Evolutionary conservation across 2,888 invertebrate species (phyloP).

Genomic region (Gryllus longicercus): DNA sequence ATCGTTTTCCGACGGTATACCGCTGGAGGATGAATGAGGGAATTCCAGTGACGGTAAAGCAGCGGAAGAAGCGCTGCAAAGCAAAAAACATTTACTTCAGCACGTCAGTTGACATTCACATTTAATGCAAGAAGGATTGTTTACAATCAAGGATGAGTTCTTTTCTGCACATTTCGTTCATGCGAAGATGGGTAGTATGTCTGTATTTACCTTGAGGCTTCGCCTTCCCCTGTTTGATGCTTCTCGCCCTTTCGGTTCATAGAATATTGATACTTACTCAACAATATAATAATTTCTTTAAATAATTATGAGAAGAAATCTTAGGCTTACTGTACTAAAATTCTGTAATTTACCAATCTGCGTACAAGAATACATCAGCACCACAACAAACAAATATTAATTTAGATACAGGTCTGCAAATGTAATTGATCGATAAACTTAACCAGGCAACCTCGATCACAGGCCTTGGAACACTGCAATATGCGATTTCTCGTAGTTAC

Average conservation of each 20-base stretch:
- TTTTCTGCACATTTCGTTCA: not conserved
- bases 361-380: constrained; percentile 32
- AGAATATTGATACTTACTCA: constrained; percentile 37
- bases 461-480: not conserved
- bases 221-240: constrained; percentile 38
- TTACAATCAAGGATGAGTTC: no score
- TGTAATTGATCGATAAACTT: constrained; percentile 33
- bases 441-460: constrained; percentile 11
- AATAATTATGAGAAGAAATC: not conserved
- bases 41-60: constrained; percentile 33
- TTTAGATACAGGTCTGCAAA: constrained; percentile 31
- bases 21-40: constrained; percentile 31
- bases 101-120: not conserved
- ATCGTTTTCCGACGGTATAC: constrained; percentile 40
- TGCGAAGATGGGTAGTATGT: constrained; percentile 12
- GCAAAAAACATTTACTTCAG: not conserved
- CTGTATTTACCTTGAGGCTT: constrained; percentile 38
- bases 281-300: constrained; percentile 32
- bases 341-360: constrained; percentile 24
- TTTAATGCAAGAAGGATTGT: not conserved
- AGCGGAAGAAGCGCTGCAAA: constrained; percentile 30
- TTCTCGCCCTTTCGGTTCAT: constrained; percentile 39
- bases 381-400: constrained; percentile 32
- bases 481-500: not conserved
- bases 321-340: constrained; percentile 20